A percentile compares a stretch with the other conserved stretches of the same genome.
These are phyloP conservation scores for Pelagia noctiluca DNA, from an alignment of 30 jellyfish, hydroid and myxozoan species.

Conservation along the genomic window DNA sequence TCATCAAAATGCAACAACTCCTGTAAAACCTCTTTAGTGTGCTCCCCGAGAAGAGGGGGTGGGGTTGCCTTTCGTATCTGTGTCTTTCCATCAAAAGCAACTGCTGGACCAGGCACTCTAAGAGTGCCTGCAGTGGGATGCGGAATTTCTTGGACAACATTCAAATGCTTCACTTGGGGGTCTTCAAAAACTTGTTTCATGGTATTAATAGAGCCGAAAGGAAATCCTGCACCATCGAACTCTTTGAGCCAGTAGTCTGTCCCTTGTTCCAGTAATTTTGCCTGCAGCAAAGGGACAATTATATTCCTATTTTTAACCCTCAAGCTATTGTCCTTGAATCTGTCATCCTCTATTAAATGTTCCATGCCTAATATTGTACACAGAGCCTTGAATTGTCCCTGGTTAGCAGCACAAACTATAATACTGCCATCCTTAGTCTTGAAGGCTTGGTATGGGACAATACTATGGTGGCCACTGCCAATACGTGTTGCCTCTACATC, in stretches of 20 bases:
- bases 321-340: slow-evolving; percentile 71
- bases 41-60: slow-evolving; percentile 98
- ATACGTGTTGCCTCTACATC: slow-evolving; percentile 78
- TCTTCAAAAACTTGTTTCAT: slow-evolving; percentile 84
- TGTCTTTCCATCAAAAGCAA: slow-evolving; percentile 73
- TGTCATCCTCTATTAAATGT: slow-evolving; percentile 52
- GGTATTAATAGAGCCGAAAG: slow-evolving; percentile 87
- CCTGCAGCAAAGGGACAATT: slow-evolving; percentile 63
- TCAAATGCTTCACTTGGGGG: slow-evolving; percentile 91
- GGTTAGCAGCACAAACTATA: slow-evolving; percentile 87
- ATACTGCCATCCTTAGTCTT: slow-evolving; percentile 87
- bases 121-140: slow-evolving; percentile 90
- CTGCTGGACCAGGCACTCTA: slow-evolving; percentile 92
- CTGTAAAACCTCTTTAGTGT: slow-evolving; percentile 84
- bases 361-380: slow-evolving; percentile 72
- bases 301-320: slow-evolving; percentile 75
- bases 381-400: slow-evolving; percentile 79
- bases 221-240: slow-evolving; percentile 88
- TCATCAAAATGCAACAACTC: slow-evolving; percentile 73
- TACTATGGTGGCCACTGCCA: slow-evolving; percentile 91
- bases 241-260: slow-evolving; percentile 76
- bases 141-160: slow-evolving; percentile 73
- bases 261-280: slow-evolving; percentile 66
- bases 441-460: slow-evolving; percentile 98
- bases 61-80: slow-evolving; percentile 49